phyloP scores from a whole-genome alignment of 2,888 invertebrate species.

The Mamestra brassicae region DNA sequence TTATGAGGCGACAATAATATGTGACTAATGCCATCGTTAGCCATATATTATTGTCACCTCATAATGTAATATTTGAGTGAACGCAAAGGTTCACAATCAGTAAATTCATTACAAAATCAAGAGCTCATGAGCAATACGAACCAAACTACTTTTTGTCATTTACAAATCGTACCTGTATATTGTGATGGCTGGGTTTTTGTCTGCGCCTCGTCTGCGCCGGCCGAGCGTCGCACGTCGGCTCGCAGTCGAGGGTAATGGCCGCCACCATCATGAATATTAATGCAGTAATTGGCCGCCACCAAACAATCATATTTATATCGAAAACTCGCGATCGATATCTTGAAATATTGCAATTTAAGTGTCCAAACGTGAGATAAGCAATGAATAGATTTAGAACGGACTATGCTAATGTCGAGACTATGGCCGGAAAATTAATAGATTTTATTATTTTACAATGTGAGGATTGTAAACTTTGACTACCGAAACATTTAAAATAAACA shows the following conservation, averaged over 20 bases:
- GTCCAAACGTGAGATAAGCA: constrained; percentile 52
- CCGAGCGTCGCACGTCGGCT: neutral
- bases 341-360: constrained; percentile 60
- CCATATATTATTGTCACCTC: too few relatives aligned
- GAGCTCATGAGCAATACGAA: constrained; percentile 11
- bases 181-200: constrained; percentile 30
- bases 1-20: too few relatives aligned
- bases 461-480: constrained; percentile 39
- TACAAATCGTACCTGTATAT: constrained; percentile 24
- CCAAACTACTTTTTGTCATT: constrained; percentile 39
- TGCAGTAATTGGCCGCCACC: constrained; percentile 54
- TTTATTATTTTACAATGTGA: constrained; percentile 52
- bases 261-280: constrained; percentile 47
- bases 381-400: constrained; percentile 46
- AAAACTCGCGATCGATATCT: constrained; percentile 56
- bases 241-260: constrained; percentile 39
- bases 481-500: constrained; percentile 40
- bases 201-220: constrained; percentile 47
- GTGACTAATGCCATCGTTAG: too few relatives aligned
- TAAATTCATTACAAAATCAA: neutral
- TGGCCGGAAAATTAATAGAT: constrained; percentile 38
- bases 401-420: constrained; percentile 43
- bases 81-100: neutral
- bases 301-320: constrained; percentile 59
- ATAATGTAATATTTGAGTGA: neutral